Evolutionary conservation across 2,797 vertebrate species (phyloP).

Genomic region (Enteromius mattozi): DNA sequence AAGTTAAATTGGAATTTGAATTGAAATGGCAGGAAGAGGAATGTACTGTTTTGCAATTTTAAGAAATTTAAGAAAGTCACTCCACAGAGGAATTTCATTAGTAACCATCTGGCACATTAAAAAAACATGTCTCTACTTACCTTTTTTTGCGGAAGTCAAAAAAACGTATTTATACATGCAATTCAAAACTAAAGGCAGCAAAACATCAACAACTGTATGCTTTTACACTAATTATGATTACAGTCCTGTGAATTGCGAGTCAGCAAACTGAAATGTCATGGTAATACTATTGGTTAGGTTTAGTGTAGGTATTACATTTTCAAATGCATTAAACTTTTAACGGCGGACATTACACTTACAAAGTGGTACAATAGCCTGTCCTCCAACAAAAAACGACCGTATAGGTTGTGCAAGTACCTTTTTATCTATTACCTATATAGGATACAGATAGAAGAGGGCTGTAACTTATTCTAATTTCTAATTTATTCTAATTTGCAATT

Average conservation of each 20-base stretch:
- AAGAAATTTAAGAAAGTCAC: not conserved
- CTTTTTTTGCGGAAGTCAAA: not conserved
- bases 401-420: too few species aligned
- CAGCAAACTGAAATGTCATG: not conserved
- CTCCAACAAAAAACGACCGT: too few species aligned
- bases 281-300: not conserved
- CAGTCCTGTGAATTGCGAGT: not conserved
- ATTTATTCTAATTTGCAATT: not conserved
- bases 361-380: too few species aligned
- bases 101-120: not conserved
- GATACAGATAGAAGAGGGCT: not conserved
- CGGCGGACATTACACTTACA: not conserved
- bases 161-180: not conserved
- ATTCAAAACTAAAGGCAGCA: not conserved
- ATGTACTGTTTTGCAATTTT: not conserved
- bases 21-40: conserved; percentile 6
- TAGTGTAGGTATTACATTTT: not conserved
- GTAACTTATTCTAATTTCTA: not conserved
- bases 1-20: conserved; percentile 8
- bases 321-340: not conserved
- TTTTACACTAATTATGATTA: not conserved
- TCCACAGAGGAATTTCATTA: not conserved
- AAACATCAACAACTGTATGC: not conserved
- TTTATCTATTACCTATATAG: too few species aligned
- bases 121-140: not conserved